Percentiles rank a stretch among this genome's conserved stretches.
Evolutionary conservation across 2,888 invertebrate species (phyloP).

Genomic region (Homarus gammarus): DNA sequence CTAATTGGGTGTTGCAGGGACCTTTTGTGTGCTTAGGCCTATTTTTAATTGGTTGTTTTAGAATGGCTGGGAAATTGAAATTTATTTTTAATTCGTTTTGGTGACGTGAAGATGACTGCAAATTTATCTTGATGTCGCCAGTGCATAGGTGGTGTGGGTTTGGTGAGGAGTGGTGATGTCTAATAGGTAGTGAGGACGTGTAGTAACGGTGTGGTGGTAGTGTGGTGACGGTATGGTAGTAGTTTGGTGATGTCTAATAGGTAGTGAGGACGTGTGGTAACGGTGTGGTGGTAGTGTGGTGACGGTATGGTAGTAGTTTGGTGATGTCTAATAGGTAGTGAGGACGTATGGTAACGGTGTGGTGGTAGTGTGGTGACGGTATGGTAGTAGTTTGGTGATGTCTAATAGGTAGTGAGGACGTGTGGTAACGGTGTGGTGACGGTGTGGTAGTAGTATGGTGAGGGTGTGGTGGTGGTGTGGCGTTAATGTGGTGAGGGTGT

Average conservation of each 20-base stretch:
- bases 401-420: too few relatives aligned
- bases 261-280: not conserved
- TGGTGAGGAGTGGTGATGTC: not conserved
- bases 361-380: too few relatives aligned
- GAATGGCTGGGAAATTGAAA: conserved; percentile 46
- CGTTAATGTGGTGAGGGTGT: not conserved
- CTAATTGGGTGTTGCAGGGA: conserved; percentile 54
- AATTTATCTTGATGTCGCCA: conserved; percentile 5
- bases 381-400: too few relatives aligned
- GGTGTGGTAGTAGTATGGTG: not conserved
- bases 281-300: not conserved
- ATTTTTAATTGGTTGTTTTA: conserved; percentile 48
- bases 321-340: too few relatives aligned
- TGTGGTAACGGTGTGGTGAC: not conserved
- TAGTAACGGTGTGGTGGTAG: too few relatives aligned
- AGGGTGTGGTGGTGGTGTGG: not conserved
- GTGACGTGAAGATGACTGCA: conserved; percentile 18
- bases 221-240: not conserved
- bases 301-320: not conserved
- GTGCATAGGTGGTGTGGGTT: not conserved
- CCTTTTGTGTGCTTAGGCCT: conserved; percentile 33
- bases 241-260: conserved; percentile 10
- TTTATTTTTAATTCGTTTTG: conserved; percentile 29
- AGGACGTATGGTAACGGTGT: too few relatives aligned
- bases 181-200: not conserved